Evolutionary conservation across 2,888 invertebrate species (phyloP).

Genomic region (Podabrus alpinus): DNA sequence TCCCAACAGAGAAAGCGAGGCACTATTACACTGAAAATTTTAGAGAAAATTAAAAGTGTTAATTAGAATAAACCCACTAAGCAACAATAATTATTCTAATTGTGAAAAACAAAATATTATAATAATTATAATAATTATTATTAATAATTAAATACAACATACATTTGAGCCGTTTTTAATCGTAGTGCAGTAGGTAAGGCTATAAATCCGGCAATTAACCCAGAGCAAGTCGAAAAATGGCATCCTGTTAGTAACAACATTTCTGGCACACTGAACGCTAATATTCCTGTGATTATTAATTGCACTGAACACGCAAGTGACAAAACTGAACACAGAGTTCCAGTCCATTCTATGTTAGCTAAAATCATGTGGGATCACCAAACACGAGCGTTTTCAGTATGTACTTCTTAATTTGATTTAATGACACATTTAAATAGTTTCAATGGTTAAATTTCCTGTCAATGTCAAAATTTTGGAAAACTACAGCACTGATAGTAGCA

Average conservation of each 20-base stretch:
- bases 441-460: neutral
- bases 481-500: no score
- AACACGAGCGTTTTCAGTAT: neutral
- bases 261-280: slow-evolving; percentile 38
- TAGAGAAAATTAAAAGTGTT: no score
- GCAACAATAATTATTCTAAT: no score
- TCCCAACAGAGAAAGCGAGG: no score
- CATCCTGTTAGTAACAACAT: slow-evolving; percentile 35
- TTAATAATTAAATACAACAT: slow-evolving; percentile 11
- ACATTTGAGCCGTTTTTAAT: slow-evolving; percentile 38
- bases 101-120: no score
- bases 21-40: no score
- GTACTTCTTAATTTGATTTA: neutral
- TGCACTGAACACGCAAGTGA: slow-evolving; percentile 51
- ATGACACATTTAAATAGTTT: neutral
- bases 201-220: slow-evolving; percentile 38
- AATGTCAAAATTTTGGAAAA: neutral
- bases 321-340: slow-evolving; percentile 45
- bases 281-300: slow-evolving; percentile 57
- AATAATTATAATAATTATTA: no score
- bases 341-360: slow-evolving; percentile 35
- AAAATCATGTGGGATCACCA: slow-evolving; percentile 8
- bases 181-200: slow-evolving; percentile 40
- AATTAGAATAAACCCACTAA: no score
- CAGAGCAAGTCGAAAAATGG: slow-evolving; percentile 35